Conservation (phyloP, 2,113 vertebrate genomes). For the Rhinoderma darwinii region DNA sequence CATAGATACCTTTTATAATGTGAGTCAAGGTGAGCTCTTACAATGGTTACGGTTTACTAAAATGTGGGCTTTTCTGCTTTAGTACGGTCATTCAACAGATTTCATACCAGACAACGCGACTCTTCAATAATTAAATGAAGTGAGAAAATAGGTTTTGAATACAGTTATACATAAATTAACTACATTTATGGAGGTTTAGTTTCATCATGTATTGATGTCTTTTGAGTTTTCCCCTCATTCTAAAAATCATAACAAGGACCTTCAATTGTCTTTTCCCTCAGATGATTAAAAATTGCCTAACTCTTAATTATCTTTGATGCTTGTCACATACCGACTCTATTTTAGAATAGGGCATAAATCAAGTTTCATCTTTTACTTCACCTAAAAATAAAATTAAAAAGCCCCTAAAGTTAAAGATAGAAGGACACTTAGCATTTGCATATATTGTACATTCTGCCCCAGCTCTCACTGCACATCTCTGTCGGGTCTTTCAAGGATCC, state of each 20-base stretch:
- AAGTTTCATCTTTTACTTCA: not conserved
- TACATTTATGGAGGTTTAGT: not conserved
- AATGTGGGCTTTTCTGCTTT: not conserved
- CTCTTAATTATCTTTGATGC: conserved; percentile 15
- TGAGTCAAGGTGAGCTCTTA: not conserved
- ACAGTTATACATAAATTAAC: not conserved
- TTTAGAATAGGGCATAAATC: not conserved
- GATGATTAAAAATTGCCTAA: conserved; percentile 21
- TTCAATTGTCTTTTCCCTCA: conserved; percentile 17
- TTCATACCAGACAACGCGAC: not conserved
- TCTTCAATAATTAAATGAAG: not conserved
- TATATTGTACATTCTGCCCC: not conserved
- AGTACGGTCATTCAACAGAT: not conserved
- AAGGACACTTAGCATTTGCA: conserved; percentile 2
- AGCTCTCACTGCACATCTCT: not conserved
- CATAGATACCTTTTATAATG: not conserved
- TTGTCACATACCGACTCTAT: conserved; percentile 1
- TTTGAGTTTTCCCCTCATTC: not conserved
- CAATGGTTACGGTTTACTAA: not conserved
- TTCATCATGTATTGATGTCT: not conserved
- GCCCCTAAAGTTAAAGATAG: not conserved
- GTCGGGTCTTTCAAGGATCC: not conserved
- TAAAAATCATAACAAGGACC: conserved; percentile 16
- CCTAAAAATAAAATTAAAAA: conserved; percentile 28
- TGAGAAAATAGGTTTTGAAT: not conserved